These are phyloP conservation scores for Brachyalestes nurse DNA, from an alignment of 2,797 vertebrate genomes.

Conservation along the genomic window DNA sequence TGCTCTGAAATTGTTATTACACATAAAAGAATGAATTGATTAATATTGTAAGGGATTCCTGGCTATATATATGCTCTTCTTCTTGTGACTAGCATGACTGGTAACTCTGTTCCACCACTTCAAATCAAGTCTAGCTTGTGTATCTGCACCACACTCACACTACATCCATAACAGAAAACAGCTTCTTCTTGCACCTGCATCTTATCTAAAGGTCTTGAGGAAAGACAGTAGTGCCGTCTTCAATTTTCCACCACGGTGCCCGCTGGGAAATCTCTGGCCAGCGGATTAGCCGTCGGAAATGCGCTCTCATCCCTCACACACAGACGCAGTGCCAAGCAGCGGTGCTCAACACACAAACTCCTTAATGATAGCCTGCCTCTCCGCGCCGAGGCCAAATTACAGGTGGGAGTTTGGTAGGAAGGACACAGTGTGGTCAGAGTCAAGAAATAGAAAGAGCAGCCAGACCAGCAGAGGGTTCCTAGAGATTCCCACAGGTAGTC, in stretches of 20 bases:
- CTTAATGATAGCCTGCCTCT: conserved; percentile 20
- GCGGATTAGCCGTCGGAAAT: conserved; percentile 44
- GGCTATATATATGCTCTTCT: no score
- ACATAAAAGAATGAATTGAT: no score
- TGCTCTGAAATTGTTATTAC: no score
- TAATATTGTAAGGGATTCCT: no score
- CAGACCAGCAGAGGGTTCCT: not conserved
- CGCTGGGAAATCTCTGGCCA: conserved; percentile 52
- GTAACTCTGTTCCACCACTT: not conserved
- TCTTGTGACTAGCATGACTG: not conserved
- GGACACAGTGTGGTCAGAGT: not conserved
- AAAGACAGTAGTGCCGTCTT: conserved; percentile 45
- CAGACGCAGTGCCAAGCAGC: conserved; percentile 40
- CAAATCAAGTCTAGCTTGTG: not conserved
- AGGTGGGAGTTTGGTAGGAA: conserved; percentile 28
- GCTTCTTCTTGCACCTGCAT: conserved; percentile 8
- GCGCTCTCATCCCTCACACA: conserved; percentile 36
- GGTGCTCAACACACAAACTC: conserved; percentile 34
- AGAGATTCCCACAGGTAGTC: not conserved
- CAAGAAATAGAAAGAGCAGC: not conserved
- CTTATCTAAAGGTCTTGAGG: conserved; percentile 20
- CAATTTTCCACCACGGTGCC: conserved; percentile 43
- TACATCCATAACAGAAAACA: not conserved
- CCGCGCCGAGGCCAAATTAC: conserved; percentile 30
- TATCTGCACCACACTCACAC: not conserved